Percentiles rank a stretch among this genome's conserved stretches.
Conservation (phyloP, 1,140 invertebrate genomes). For the Scylla paramamosain region DNA sequence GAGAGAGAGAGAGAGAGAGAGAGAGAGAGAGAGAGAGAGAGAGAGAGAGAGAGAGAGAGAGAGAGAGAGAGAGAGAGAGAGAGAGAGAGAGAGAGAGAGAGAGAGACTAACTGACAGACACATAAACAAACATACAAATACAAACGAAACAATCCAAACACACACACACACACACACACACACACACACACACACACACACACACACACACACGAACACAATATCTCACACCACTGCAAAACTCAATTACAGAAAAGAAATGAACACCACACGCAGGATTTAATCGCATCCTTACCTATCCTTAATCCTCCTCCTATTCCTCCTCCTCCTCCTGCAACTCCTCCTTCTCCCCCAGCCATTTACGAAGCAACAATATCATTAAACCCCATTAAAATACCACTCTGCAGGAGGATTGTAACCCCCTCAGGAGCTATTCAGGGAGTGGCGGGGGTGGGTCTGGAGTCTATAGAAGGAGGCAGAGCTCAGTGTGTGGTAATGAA, state of each 20-base stretch:
- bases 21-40: neutral
- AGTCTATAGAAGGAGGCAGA: neutral
- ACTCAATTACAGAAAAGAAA: neutral
- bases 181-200: no score
- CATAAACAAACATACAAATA: neutral
- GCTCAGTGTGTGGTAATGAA: neutral
- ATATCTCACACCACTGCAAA: neutral
- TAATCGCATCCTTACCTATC: neutral
- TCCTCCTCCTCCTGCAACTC: neutral
- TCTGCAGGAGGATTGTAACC: neutral
- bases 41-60: neutral
- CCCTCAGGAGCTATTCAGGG: neutral
- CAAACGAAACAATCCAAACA: neutral
- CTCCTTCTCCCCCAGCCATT: no score
- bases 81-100: neutral
- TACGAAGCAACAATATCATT: neutral
- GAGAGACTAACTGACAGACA: neutral
- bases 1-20: neutral
- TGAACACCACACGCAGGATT: neutral
- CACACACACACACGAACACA: no score
- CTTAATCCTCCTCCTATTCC: neutral
- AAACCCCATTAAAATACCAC: constrained; percentile 25
- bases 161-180: neutral
- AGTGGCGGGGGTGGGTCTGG: neutral
- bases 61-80: neutral